Conservation (phyloP, 2,113 vertebrate genomes). For the Eclectus roratus region DNA sequence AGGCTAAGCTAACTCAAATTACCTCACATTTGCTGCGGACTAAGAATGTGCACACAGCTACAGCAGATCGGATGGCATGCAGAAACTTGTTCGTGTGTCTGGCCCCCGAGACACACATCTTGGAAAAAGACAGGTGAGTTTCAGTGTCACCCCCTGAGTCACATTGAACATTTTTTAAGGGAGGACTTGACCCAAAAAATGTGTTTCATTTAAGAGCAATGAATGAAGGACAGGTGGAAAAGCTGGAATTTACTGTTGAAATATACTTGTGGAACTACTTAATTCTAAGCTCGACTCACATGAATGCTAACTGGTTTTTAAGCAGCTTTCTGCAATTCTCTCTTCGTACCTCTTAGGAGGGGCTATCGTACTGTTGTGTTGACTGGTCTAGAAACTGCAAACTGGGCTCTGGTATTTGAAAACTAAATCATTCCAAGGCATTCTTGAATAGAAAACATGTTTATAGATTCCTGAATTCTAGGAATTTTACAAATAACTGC, state of each 20-base stretch:
- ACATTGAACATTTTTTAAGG: not conserved
- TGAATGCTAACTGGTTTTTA: not conserved
- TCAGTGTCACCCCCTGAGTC: not conserved
- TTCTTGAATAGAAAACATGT: slow-evolving; percentile 19
- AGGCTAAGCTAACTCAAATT: slow-evolving; percentile 63
- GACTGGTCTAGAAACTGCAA: not conserved
- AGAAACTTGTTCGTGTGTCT: slow-evolving; percentile 5
- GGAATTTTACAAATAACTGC: slow-evolving; percentile 33
- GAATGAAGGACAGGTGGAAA: not conserved
- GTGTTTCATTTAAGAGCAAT: not conserved
- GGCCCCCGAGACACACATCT: slow-evolving; percentile 26
- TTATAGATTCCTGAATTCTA: slow-evolving; percentile 12
- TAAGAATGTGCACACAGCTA: slow-evolving; percentile 42
- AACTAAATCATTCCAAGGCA: not conserved
- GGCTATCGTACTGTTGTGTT: not conserved
- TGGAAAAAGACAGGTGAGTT: slow-evolving; percentile 64
- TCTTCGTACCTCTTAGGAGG: not conserved
- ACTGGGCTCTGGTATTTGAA: not conserved
- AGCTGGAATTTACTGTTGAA: not conserved
- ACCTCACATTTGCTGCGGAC: slow-evolving; percentile 58
- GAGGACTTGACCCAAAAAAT: not conserved
- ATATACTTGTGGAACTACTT: not conserved
- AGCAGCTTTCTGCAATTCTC: not conserved
- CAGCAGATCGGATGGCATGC: slow-evolving; percentile 46
- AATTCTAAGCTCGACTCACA: not conserved